Percentiles rank a stretch among this genome's conserved stretches.
phyloP scores from a whole-genome alignment of 2,888 invertebrate species.

The Ariolimax columbianus region DNA sequence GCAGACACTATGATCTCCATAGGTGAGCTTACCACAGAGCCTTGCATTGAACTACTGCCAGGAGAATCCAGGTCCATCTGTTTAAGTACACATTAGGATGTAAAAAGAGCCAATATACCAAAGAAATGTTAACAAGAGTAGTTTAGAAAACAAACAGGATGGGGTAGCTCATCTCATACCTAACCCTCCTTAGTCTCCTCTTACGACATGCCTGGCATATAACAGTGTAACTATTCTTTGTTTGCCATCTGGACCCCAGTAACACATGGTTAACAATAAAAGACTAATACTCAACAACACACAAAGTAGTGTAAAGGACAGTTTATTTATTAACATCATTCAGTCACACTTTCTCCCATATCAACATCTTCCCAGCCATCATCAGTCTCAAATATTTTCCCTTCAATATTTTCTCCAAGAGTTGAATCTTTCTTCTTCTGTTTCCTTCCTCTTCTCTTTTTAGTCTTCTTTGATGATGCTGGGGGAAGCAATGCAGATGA shows the following conservation, averaged over 20 bases:
- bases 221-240: no score
- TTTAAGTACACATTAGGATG: no score
- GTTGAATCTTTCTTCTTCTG: slow-evolving; percentile 12
- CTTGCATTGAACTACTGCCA: no score
- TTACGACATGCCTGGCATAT: no score
- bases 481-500: background rate
- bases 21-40: no score
- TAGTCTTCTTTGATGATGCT: slow-evolving; percentile 21
- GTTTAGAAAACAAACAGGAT: no score
- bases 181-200: background rate
- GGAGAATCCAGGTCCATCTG: no score
- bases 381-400: slow-evolving; percentile 31
- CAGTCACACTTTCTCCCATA: slow-evolving; percentile 1
- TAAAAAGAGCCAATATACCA: no score
- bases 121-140: no score
- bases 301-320: background rate
- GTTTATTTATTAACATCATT: background rate
- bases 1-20: no score
- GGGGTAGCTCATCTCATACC: background rate
- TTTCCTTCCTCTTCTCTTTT: slow-evolving; percentile 38
- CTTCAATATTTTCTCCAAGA: background rate
- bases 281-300: background rate
- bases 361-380: slow-evolving; percentile 47
- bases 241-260: no score
- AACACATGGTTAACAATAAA: background rate